Evolutionary conservation across 2,113 vertebrate species (phyloP).

Genomic region (Canis aureus): DNA sequence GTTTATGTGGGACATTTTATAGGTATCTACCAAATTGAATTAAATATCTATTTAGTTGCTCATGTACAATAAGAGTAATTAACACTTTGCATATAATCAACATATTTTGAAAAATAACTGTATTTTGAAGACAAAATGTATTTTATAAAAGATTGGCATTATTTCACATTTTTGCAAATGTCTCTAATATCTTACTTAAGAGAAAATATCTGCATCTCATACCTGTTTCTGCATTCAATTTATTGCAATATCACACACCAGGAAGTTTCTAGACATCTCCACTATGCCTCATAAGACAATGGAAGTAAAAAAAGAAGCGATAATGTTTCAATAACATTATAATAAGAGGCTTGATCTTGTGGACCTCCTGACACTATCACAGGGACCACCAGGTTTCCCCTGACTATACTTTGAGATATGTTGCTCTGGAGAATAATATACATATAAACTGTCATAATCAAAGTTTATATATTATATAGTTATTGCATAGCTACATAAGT

Average conservation of each 20-base stretch:
- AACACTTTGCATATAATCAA: neutral
- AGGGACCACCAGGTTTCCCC: neutral
- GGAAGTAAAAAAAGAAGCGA: neutral
- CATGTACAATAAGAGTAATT: neutral
- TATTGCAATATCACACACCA: neutral
- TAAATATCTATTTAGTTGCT: neutral
- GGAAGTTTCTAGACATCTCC: fast-evolving
- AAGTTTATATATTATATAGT: neutral
- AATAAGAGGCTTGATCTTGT: neutral
- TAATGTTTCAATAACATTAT: neutral
- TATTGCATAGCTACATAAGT: neutral
- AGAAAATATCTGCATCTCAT: neutral
- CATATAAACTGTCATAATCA: neutral
- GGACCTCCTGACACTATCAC: neutral
- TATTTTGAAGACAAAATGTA: neutral
- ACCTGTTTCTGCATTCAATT: neutral
- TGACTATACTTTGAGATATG: neutral
- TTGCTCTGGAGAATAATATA: neutral
- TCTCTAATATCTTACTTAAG: neutral
- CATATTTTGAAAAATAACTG: neutral
- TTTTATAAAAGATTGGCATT: neutral
- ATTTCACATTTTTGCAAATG: neutral
- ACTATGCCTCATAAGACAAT: neutral
- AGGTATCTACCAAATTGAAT: neutral
- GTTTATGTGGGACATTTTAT: neutral